phyloP scores from a whole-genome alignment of 2,797 vertebrate genomes.

The Perodicticus potto region DNA sequence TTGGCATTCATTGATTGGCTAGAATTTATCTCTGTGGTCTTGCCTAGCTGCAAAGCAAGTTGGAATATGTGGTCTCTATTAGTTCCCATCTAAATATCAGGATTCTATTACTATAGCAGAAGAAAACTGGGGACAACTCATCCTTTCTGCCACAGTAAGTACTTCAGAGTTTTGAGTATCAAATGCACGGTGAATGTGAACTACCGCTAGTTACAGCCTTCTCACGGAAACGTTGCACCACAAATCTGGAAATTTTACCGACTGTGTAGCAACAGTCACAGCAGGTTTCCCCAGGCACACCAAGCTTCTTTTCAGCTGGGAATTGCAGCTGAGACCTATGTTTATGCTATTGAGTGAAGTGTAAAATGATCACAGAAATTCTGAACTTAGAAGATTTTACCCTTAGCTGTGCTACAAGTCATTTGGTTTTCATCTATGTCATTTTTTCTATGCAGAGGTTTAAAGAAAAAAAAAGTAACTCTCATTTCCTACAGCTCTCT shows the following conservation, averaged over 20 bases:
- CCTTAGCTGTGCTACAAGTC: not conserved
- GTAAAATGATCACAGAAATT: not conserved
- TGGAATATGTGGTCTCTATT: not conserved
- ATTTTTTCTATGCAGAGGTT: not conserved
- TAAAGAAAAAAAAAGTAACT: too few relatives aligned
- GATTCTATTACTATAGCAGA: not conserved
- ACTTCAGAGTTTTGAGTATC: not conserved
- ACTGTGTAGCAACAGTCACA: not conserved
- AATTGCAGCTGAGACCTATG: not conserved
- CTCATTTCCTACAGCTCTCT: not conserved
- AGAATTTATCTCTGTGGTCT: not conserved
- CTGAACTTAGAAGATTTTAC: not conserved
- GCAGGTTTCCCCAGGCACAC: not conserved
- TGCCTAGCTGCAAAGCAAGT: fast-evolving
- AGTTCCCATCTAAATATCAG: not conserved
- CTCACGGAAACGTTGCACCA: not conserved
- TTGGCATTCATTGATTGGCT: not conserved
- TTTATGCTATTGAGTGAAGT: not conserved
- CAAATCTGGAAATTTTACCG: not conserved
- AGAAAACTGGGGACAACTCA: not conserved
- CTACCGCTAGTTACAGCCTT: not conserved
- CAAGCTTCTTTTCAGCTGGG: too few relatives aligned
- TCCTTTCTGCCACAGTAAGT: not conserved
- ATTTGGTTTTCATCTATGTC: not conserved
- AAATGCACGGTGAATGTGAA: not conserved